Evolutionary conservation across 1,140 invertebrate species (phyloP).

Genomic region (Oedothorax gibbosus): DNA sequence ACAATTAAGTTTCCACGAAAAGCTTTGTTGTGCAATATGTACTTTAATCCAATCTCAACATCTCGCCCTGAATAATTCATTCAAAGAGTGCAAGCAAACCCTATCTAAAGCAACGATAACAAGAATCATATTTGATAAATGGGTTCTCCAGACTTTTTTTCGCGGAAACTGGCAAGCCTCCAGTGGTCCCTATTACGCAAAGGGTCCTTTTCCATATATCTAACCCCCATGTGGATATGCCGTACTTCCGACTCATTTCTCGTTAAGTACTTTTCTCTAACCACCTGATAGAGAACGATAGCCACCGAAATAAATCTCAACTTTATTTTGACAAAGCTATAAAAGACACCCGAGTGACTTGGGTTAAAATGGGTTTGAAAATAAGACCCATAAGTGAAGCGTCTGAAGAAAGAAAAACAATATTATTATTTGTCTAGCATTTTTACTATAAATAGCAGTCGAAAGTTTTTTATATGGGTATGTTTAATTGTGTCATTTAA

Average conservation of each 20-base stretch:
- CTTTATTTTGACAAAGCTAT: too few species aligned
- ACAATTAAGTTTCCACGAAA: constrained; percentile 3
- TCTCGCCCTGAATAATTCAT: constrained; percentile 30
- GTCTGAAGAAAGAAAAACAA: too few species aligned
- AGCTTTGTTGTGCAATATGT: not conserved
- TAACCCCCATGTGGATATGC: not conserved
- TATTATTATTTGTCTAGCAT: too few species aligned
- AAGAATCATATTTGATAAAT: not conserved
- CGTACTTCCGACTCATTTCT: constrained; percentile 21
- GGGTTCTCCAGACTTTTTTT: constrained; percentile 11
- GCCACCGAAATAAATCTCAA: constrained; percentile 21
- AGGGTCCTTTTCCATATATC: not conserved
- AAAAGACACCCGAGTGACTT: not conserved
- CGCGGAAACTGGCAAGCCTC: constrained; percentile 10
- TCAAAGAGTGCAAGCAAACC: not conserved
- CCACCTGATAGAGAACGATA: constrained; percentile 40
- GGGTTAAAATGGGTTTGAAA: too few species aligned
- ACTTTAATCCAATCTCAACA: not conserved
- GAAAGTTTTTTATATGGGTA: too few species aligned
- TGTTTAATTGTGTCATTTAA: too few species aligned
- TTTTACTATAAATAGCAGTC: too few species aligned
- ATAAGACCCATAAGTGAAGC: too few species aligned
- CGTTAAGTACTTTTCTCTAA: constrained; percentile 31
- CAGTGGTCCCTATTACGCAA: constrained; percentile 7
- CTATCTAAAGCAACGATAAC: constrained; percentile 1